Base-by-base conservation (phyloP, 1,140 invertebrate species). In the Acromyrmex echinatior region DNA sequence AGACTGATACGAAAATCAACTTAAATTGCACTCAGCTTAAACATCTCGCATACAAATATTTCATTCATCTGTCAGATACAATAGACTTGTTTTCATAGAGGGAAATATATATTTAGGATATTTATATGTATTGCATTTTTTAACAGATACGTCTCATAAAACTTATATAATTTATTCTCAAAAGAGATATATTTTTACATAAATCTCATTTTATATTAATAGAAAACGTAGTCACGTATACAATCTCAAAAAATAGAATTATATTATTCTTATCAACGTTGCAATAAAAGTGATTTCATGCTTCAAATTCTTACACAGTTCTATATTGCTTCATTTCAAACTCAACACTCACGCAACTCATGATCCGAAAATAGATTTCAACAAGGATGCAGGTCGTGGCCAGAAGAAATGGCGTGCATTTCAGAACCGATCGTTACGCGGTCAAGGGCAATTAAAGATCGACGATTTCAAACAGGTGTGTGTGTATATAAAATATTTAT, bases 371-470 rank as follows among this genome's bases (percentile, higher is more conserved):
- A 82, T 62, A 82, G 56, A 82, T 28, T 25, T 25, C 25, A 14
- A 21, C 51, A 31, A 70, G 79, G 28, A 60, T 81, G 51, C 35
- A 60, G 66, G 31, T 71, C 51, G 56, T 16, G 65, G 51, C 16
- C 35, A 56, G 35, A 82, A 62, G 25, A 60, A 60, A 49, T 62
- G 21, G 25, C 18, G 12, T 60, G 53, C 53, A 51, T 82, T 60
- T 82, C 16, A 49, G 53, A 60, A 73, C 25, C 63, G 49, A 35
- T 60, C 35, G 68, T 45, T 73, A 9, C 6, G 1, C 35, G 79
- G 39, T 73, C 66, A 82, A 82, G 68, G 68, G 25, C 68, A 82
- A 73, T 82, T 73, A 73, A 73, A 82, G 39, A 5, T 14, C 53
- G 53, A 71, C 12, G 49, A 28, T 49, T 60, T 60, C 35, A 35